These are phyloP conservation scores for Discoglossus pictus DNA, from an alignment of 2,797 vertebrate genomes.

Conservation along the genomic window DNA sequence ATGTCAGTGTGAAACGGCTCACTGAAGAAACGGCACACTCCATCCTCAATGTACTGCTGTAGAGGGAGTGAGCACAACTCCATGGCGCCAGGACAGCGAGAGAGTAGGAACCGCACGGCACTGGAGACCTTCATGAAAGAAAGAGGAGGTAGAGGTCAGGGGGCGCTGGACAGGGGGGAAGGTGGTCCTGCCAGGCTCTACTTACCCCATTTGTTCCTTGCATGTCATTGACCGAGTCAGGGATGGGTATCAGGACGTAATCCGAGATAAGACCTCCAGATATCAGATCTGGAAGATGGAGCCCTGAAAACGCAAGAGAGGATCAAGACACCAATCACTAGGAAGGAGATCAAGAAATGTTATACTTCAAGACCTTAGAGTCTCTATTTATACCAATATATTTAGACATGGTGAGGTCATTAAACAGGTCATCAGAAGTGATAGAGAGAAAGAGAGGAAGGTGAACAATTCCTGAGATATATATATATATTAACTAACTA, in stretches of 20 bases:
- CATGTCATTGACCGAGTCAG: slow-evolving; percentile 77
- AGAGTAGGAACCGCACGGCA: slow-evolving; percentile 82
- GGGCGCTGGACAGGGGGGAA: too few species aligned
- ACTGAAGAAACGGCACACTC: slow-evolving; percentile 79
- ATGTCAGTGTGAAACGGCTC: slow-evolving; percentile 76
- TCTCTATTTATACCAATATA: too few species aligned
- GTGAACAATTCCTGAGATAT: too few species aligned
- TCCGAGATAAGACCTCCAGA: slow-evolving; percentile 84
- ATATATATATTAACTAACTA: too few species aligned
- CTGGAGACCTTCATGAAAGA: slow-evolving; percentile 66
- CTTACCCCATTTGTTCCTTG: slow-evolving; percentile 83
- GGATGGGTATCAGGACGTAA: slow-evolving; percentile 77
- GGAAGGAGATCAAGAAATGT: too few species aligned
- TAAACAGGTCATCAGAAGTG: too few species aligned
- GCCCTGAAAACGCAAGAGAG: slow-evolving; percentile 68
- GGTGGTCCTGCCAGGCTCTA: neutral
- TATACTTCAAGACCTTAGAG: too few species aligned
- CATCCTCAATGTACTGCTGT: slow-evolving; percentile 80
- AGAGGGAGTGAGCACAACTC: slow-evolving; percentile 82
- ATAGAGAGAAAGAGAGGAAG: too few species aligned
- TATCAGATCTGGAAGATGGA: slow-evolving; percentile 82
- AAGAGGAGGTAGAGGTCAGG: neutral
- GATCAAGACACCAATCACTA: too few species aligned
- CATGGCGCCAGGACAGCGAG: slow-evolving; percentile 69
- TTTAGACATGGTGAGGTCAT: too few species aligned